Conservation (phyloP, 2,113 vertebrate genomes). For the Eptatretus burgeri region DNA sequence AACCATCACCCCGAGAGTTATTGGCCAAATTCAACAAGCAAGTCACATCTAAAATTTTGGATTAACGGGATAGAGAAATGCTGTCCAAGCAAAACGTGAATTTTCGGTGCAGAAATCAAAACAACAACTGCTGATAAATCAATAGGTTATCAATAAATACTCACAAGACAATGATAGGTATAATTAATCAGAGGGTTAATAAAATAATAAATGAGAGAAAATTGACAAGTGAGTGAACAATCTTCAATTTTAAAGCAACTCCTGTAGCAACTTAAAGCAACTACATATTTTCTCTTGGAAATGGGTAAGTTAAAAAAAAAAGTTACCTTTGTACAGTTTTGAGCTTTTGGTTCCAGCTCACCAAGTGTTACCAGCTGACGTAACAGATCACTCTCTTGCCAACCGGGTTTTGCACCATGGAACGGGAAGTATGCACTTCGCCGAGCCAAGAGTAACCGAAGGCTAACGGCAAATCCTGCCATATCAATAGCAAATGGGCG, state of each 20-base stretch:
- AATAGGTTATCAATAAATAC: background rate
- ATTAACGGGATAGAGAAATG: too few species aligned
- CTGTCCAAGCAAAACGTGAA: background rate
- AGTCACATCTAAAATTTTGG: background rate
- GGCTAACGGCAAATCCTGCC: conserved; percentile 85
- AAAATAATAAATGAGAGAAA: too few species aligned
- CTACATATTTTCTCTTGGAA: background rate
- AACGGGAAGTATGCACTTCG: conserved; percentile 93
- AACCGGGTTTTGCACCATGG: conserved; percentile 74
- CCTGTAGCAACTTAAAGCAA: background rate
- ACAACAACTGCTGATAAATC: background rate
- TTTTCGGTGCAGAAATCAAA: background rate
- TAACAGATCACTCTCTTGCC: conserved; percentile 88
- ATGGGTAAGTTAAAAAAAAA: background rate
- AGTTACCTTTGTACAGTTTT: conserved; percentile 91
- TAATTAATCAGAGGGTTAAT: too few species aligned
- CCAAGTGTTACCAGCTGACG: conserved; percentile 69
- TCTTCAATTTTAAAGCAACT: background rate
- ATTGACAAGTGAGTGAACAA: background rate
- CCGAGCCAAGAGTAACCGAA: conserved; percentile 63
- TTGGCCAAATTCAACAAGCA: background rate
- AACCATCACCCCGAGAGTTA: background rate
- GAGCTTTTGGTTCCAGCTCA: conserved; percentile 86
- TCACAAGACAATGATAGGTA: too few species aligned
- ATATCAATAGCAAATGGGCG: conserved; percentile 94